Conservation (phyloP, 2,113 vertebrate genomes). For the Lethenteron reissneri region DNA sequence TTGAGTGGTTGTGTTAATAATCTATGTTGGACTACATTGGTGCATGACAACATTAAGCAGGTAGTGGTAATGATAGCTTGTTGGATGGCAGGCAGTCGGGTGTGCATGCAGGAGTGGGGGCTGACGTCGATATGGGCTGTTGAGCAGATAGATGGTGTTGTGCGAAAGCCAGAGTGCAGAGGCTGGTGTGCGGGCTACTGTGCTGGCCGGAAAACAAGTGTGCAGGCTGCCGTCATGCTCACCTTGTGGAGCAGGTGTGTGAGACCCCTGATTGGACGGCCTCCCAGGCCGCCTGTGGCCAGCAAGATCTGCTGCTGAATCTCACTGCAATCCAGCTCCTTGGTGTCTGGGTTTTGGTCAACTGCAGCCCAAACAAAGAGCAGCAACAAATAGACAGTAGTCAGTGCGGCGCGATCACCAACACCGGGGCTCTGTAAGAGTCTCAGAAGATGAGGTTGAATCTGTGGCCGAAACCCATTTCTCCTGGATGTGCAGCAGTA, state of each 20-base stretch:
- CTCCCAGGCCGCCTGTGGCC: conserved; percentile 34
- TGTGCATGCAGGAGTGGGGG: not conserved
- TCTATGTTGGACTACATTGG: too few species aligned
- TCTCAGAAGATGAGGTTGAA: not conserved
- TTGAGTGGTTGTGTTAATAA: too few species aligned
- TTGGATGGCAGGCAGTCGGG: too few species aligned
- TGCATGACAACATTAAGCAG: too few species aligned
- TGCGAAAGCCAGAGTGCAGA: not conserved
- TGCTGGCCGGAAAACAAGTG: not conserved
- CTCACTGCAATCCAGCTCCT: conserved; percentile 43
- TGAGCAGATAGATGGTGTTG: not conserved
- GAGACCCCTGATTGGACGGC: conserved; percentile 27
- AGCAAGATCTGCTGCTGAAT: conserved; percentile 57
- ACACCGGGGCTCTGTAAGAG: not conserved
- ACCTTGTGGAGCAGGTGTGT: conserved; percentile 36
- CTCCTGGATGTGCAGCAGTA: not conserved
- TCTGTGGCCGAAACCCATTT: not conserved
- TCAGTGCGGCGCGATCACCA: too few species aligned
- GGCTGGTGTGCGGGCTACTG: not conserved
- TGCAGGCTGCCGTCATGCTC: not conserved
- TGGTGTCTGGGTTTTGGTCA: conserved; percentile 48
- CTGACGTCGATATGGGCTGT: not conserved
- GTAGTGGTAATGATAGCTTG: too few species aligned
- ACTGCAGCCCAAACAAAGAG: conserved; percentile 18
- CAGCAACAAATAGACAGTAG: not conserved